These are phyloP conservation scores for Erythrocercus mccallii DNA, from an alignment of 2,113 vertebrate species.

Conservation along the genomic window DNA sequence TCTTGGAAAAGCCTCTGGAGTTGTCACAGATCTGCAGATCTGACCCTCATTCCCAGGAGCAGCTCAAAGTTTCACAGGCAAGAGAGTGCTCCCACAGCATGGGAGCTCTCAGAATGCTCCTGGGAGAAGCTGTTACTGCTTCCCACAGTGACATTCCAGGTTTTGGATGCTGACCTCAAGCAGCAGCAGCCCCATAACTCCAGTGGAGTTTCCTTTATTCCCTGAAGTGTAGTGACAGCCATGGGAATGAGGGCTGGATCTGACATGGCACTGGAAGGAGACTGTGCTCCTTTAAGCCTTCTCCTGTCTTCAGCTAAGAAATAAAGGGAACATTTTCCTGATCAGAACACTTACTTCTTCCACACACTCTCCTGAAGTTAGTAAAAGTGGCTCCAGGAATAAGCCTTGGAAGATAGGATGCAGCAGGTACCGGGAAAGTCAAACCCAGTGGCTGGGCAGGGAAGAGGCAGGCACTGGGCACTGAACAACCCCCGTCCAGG, in stretches of 20 bases:
- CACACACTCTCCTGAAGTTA: background rate
- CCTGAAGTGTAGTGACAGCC: rapidly evolving
- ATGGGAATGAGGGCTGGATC: background rate
- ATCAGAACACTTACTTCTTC: background rate
- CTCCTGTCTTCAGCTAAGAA: background rate
- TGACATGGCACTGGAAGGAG: rapidly evolving
- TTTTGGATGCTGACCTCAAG: background rate
- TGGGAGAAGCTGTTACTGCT: background rate
- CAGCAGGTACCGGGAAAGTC: background rate
- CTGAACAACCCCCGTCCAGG: background rate
- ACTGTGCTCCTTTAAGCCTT: background rate
- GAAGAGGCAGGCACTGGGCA: background rate
- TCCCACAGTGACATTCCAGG: rapidly evolving
- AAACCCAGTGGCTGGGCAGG: background rate
- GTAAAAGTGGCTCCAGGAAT: background rate
- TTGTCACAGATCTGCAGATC: rapidly evolving
- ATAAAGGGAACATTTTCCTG: background rate
- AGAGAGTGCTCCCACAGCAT: rapidly evolving
- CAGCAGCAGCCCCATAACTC: rapidly evolving
- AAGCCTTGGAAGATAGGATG: background rate
- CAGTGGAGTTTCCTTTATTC: background rate
- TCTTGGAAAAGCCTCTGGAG: background rate
- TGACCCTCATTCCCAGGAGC: background rate
- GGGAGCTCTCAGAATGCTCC: rapidly evolving
- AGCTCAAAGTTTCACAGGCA: background rate